Percentiles rank a stretch among this genome's conserved stretches.
These are phyloP conservation scores for Microctenopoma steveboyesi DNA, from an alignment of 2,797 vertebrate species.

Conservation along the genomic window DNA sequence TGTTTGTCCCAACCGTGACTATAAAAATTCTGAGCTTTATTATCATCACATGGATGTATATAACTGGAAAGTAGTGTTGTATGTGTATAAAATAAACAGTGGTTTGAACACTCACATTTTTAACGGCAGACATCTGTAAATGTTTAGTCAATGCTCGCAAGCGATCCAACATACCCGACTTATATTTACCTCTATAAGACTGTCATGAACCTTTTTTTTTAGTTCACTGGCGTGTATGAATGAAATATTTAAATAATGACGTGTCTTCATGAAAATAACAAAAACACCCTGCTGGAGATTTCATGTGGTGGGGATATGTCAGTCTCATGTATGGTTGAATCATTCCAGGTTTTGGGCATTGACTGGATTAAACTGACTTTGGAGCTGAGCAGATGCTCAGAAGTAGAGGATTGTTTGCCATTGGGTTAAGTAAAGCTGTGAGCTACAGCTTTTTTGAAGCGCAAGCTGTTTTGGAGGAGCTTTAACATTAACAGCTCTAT, in stretches of 20 bases:
- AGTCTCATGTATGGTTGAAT: neutral
- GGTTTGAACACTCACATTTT: neutral
- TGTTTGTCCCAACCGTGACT: neutral
- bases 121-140: too few relatives aligned
- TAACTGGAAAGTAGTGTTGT: neutral
- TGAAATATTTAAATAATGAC: neutral
- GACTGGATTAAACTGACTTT: conserved; percentile 8
- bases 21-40: neutral
- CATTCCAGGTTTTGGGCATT: neutral
- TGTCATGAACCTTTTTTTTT: neutral
- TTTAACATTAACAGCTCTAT: conserved; percentile 27
- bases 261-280: neutral
- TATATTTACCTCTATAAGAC: conserved; percentile 15
- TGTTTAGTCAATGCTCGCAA: neutral
- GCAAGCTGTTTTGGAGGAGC: conserved; percentile 9
- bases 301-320: neutral
- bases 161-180: conserved; percentile 14
- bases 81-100: neutral
- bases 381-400: neutral
- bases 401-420: neutral
- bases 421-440: conserved; percentile 10
- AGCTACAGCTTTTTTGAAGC: conserved; percentile 9
- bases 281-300: neutral
- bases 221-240: neutral
- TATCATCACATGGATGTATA: neutral